A percentile compares a stretch with the other conserved stretches of the same genome.
phyloP scores from a whole-genome alignment of 1,140 invertebrate species.

The Charaxes varanes region DNA sequence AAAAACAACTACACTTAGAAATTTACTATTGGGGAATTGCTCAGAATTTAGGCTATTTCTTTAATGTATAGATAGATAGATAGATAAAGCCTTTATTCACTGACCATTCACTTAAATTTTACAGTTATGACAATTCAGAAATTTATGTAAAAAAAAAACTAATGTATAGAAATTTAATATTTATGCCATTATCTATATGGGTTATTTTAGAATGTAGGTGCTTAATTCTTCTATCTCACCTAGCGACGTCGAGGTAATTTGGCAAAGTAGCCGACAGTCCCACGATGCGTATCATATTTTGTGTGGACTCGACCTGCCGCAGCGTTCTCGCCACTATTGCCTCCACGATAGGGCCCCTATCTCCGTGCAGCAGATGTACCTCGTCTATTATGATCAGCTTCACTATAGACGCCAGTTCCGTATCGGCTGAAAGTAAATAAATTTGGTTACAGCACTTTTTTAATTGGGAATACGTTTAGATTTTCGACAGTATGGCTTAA shows the following conservation, averaged over 20 bases:
- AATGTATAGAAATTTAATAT: no score
- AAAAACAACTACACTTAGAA: no score
- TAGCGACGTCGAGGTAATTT: slow-evolving; percentile 97
- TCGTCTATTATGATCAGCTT: slow-evolving; percentile 98
- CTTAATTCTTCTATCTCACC: slow-evolving; percentile 32
- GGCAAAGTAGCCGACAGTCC: slow-evolving; percentile 98
- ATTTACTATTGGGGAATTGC: no score
- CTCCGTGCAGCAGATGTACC: slow-evolving; percentile 97
- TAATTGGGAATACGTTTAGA: background rate
- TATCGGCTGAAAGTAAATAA: slow-evolving; percentile 83
- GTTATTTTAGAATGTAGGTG: no score
- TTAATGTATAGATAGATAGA: no score
- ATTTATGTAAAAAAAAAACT: no score
- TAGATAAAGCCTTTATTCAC: no score
- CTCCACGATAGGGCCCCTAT: slow-evolving; percentile 98
- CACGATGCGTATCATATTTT: slow-evolving; percentile 98
- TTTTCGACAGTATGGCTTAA: no score
- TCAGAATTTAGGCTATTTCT: no score
- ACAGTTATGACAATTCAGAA: no score
- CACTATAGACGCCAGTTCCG: slow-evolving; percentile 92
- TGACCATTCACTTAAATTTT: no score
- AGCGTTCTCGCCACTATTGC: slow-evolving; percentile 96
- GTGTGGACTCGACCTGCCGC: slow-evolving; percentile 94
- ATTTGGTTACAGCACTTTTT: background rate
- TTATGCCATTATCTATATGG: no score